phyloP scores from a whole-genome alignment of 2,797 vertebrate genomes.

The Eupleurogrammus muticus region DNA sequence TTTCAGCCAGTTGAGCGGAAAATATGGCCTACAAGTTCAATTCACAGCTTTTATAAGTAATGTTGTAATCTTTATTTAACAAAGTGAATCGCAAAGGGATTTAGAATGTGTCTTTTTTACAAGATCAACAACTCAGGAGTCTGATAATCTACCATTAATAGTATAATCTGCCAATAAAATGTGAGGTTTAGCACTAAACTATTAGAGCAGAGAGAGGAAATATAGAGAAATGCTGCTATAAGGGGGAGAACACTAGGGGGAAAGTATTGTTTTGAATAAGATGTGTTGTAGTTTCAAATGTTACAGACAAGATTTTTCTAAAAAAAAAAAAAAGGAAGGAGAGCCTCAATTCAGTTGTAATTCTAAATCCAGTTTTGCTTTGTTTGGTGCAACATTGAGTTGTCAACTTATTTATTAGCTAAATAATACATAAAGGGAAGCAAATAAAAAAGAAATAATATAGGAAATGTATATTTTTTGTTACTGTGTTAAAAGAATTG shows the following conservation, averaged over 20 bases:
- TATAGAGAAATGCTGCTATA: background rate
- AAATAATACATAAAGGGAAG: background rate
- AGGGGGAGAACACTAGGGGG: background rate
- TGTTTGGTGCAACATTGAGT: slow-evolving; percentile 5
- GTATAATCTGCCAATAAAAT: too few relatives aligned
- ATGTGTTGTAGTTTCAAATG: background rate
- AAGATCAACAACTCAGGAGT: background rate
- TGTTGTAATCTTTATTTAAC: slow-evolving; percentile 42
- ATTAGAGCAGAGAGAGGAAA: background rate
- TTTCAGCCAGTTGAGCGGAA: slow-evolving; percentile 70
- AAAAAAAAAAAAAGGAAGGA: background rate
- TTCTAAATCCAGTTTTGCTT: slow-evolving; percentile 24
- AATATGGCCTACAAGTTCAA: slow-evolving; percentile 54
- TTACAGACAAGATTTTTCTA: background rate
- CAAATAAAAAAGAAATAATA: background rate
- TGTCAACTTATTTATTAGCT: background rate
- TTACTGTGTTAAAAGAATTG: background rate
- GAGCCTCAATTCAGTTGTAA: slow-evolving; percentile 4
- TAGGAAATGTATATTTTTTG: background rate
- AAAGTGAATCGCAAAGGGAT: slow-evolving; percentile 1
- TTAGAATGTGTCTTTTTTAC: background rate
- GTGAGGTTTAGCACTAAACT: background rate
- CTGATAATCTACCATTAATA: background rate
- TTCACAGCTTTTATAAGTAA: slow-evolving; percentile 40
- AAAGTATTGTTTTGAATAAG: background rate